Evolutionary conservation across 2,113 vertebrate genomes (phyloP), one percentile per base, ranked within the genome.

Genomic region (Larimichthys crocea): DNA sequence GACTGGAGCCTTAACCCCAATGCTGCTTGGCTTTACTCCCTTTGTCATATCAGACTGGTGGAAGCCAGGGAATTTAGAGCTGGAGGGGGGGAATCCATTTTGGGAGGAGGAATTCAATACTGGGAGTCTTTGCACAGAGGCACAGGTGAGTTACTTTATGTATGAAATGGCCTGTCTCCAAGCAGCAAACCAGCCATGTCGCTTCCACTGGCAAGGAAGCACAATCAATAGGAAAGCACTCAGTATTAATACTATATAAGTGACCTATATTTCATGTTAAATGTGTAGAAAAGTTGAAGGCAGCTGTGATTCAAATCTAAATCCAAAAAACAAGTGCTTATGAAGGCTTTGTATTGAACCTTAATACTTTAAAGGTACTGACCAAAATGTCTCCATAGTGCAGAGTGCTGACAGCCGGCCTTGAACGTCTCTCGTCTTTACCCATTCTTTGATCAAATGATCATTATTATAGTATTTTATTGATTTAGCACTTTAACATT

Each of bases 1-100:
- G 94, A 94, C 92, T 79, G 93, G 86, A 91, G 89, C 79, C 86
- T 93, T 96, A 96, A 96, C 96, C 96, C 94, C 95, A 92, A 5
- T 22, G 90, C 20, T 17, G 64, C 61, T 96, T 77, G 68, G 79
- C 95, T 86, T 66, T 75, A 83, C 81, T 88, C 82, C 72, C 88
- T 89, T 89, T 92, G 91, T 94, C 91, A 91, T 68, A 81, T 80
- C 88, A 83, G 84, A 82, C 79, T 82, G 76, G 74, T 78, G 74
- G 69, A 85, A 78, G 85, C 59, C 60, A 62, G 83, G 86, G 77
- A 77, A 80, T 81, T 75, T 65, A 76, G 35, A 50, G 68, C 53
- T 76, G 74, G 67, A 55, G 79, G 66, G 70, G 69, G 66, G 63
- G 35, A 40, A 46, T 79, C 80, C 80, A 79, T 90, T 88, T 87